Evolutionary conservation across 1,140 invertebrate genomes (phyloP), one percentile per base, ranked within the genome.

Genomic region (Atta texana): DNA sequence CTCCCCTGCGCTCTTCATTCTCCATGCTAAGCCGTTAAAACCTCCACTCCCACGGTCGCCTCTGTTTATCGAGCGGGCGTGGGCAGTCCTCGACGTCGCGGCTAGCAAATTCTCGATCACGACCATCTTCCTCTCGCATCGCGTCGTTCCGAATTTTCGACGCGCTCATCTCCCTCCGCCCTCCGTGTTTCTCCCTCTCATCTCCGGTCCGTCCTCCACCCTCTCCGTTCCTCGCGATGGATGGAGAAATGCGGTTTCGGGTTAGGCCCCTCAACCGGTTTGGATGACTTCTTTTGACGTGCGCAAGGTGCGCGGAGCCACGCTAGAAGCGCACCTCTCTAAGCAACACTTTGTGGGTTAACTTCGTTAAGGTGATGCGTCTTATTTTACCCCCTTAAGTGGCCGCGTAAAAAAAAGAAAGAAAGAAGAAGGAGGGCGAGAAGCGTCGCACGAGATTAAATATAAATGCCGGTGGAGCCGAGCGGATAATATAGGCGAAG

Each of bases 51-150:
- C 89, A 88, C 78, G 87, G 76, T 88, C 84, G 71, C 14, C 64
- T 88, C 55, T 88, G 77, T 90, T 91, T 91, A 85, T 91, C 87
- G 88, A 90, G 74, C 89, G 51, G 39, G 87, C 89, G 90, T 90
- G 89, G 87, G 89, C 77, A 84, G 90, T 57, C 24, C 31, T 55
- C 66, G 66, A 24, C n/a, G 76, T 21, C 24, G 31, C 69, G 64
- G 59, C 75, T 81, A 71, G 85, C 76, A 34, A 86, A 86, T 71
- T 88, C 68, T 88, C 75, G 51, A 88, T 88, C 86, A 88, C 75
- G 57, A 74, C 49, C 55, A 34, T 84, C 77, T 44, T 31, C 59
- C 34, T 74, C 24, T 66, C n/a, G 7, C 59, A 86, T 72, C 86
- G 53, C 24, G 44, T 63, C 81, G 82, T 87, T 61, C 64, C 77